Base-by-base conservation (phyloP, 2,113 vertebrate genomes). In the Mohoua ochrocephala region DNA sequence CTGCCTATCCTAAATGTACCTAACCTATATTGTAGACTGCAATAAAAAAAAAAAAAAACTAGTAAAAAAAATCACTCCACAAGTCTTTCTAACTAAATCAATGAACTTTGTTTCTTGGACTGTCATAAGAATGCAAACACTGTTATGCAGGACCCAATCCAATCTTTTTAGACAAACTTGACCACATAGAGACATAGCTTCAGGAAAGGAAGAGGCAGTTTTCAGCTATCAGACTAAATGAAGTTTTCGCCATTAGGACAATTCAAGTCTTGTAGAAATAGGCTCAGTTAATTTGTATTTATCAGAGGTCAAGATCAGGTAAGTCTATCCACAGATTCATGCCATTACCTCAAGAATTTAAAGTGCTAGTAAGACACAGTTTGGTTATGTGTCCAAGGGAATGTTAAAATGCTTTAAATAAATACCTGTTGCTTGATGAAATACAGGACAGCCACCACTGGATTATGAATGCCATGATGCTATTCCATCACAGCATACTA, bases 261-360 rank as follows among this genome's bases (percentile, higher is more conserved):
- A 69, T n/a, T 59, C 13, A 83, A 59, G 39, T 79, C 80, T 45
- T 61, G 30, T 15, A 86, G 54, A 95, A 89, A 78, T 13, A 67
- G 19, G 63, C 30, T 94, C 39, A 74, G 80, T 73, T 59, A 89
- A 91, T 73, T 45, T 35, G 17, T 33, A 39, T 67, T 92, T 97
- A 89, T 87, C 9, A 8, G 57, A 93, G 89, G 87, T 94, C 75
- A 96, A 92, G 91, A 91, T 90, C 53, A 92, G 61, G 75, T 81
- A 92, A 67, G 30, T 44, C 5, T 26, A 81, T 22, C 70, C 57
- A 89, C 23, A 95, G 70, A 84, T 89, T 92, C 44, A 63, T 82
- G 50, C 26, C 30, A 49, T 54, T 87, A 80, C 50, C 93, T 95
- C 16, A 90, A 97, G 54, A 89, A 84, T 80, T 73, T 15, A 68